Conservation (phyloP, 2,113 vertebrate genomes). For the Callorhinus ursinus region DNA sequence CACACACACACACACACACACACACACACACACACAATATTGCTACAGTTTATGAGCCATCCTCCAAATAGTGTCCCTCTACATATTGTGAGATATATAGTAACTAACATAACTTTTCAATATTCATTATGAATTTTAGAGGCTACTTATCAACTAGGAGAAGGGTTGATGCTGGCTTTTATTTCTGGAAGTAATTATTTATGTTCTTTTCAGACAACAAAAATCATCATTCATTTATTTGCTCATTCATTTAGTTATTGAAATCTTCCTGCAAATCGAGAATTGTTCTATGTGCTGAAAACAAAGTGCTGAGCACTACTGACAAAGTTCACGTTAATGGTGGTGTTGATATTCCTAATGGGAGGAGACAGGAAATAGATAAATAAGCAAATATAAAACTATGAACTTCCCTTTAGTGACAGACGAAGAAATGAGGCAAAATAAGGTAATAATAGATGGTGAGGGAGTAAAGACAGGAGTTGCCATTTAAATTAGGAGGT, state of each 20-base stretch:
- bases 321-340: fast-evolving
- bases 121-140: background rate
- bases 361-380: background rate
- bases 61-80: background rate
- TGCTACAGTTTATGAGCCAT: background rate
- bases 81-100: background rate
- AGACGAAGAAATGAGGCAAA: background rate
- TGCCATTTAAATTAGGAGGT: background rate
- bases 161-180: background rate
- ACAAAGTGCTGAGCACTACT: fast-evolving
- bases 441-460: too few species aligned
- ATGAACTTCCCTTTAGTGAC: background rate
- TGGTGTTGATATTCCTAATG: background rate
- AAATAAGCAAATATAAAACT: background rate
- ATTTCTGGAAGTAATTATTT: background rate
- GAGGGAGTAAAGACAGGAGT: background rate
- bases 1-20: too few species aligned
- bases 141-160: background rate
- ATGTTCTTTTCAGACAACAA: background rate
- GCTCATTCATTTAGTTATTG: background rate
- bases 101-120: background rate
- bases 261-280: background rate
- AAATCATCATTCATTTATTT: background rate
- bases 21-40: background rate
- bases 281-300: background rate